A percentile compares a stretch with the other conserved stretches of the same genome.
Conservation (phyloP, 2,113 vertebrate species). For the Calonectris borealis region DNA sequence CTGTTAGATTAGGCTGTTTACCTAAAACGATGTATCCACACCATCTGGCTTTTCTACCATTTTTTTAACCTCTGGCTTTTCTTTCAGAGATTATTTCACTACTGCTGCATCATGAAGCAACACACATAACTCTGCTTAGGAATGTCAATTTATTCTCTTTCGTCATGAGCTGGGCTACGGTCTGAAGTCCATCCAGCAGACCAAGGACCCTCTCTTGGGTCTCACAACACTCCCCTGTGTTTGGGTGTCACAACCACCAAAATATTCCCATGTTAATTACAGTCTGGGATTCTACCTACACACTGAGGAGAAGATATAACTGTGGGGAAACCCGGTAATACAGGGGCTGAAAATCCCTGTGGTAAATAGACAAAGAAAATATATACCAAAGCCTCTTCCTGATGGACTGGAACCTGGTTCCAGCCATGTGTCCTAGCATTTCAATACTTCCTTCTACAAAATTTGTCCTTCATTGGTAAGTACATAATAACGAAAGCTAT, state of each 20-base stretch:
- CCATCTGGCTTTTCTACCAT: neutral
- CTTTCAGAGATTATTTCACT: neutral
- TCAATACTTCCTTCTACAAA: neutral
- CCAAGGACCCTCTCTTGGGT: neutral
- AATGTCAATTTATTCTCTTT: neutral
- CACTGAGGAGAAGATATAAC: neutral
- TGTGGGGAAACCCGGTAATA: neutral
- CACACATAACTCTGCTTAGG: neutral
- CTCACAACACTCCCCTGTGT: neutral
- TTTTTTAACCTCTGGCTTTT: neutral
- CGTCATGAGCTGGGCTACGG: fast-evolving
- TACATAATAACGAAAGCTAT: neutral
- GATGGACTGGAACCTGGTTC: neutral
- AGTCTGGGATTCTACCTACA: neutral
- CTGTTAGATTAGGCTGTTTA: neutral
- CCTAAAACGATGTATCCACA: neutral
- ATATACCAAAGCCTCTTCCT: neutral
- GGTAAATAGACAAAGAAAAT: neutral
- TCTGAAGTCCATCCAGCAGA: neutral
- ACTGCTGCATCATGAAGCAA: neutral
- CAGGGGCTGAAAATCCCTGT: neutral
- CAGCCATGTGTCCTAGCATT: neutral
- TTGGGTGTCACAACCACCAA: neutral
- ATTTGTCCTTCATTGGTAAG: neutral
- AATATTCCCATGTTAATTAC: neutral